Evolutionary conservation across 2,113 vertebrate species (phyloP), one percentile per base, ranked within the genome.

Genomic region (Hiodon tergisus): DNA sequence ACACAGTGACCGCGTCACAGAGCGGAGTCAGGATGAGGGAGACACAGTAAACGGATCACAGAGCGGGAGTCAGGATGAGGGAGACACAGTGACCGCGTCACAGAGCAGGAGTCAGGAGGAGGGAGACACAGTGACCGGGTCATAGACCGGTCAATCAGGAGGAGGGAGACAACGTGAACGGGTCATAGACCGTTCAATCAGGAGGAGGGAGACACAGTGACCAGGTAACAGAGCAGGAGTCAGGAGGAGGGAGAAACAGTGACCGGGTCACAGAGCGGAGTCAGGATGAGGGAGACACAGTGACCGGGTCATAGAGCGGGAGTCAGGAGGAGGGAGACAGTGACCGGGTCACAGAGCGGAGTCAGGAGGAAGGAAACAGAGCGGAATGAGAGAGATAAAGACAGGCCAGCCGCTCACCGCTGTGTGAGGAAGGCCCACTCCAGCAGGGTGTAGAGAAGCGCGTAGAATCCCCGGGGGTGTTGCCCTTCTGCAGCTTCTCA

Each of bases 401-500:
- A 76, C 11, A 69, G 9, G 11, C 50, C 53, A 60, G 16, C 13
- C 47, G 17, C 31, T 69, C 88, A 90, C 89, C 87, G 72, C 63
- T 88, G 54, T 87, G 80, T 67, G 89, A 86, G 4, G 87, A 87
- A 69, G 82, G 61, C 71, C 83, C 73, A 66, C 77, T 93, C 90
- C 92, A 92, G 81, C 89, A 84, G 48, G 91, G 90, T 72, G 89
- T 90, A 71, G 88, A 88, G 81, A 89, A 92, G 69, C 86, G 74
- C 71, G 85, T 70, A 0, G 81, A 83, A 7, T 91, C 89, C 69
- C 81, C 76, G 3, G 82, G 81, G 77, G 77, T 72, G 78, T 67
- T 88, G 72, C 80, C 84, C 74, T 86, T 90, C 71, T 89, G 89
- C 69, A 92, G 81, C 76, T 90, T 93, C 80, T 92, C 91, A 66